Evolutionary conservation across 2,888 invertebrate genomes (phyloP), one percentile per base, ranked within the genome.

Genomic region (Dorcus hopei): DNA sequence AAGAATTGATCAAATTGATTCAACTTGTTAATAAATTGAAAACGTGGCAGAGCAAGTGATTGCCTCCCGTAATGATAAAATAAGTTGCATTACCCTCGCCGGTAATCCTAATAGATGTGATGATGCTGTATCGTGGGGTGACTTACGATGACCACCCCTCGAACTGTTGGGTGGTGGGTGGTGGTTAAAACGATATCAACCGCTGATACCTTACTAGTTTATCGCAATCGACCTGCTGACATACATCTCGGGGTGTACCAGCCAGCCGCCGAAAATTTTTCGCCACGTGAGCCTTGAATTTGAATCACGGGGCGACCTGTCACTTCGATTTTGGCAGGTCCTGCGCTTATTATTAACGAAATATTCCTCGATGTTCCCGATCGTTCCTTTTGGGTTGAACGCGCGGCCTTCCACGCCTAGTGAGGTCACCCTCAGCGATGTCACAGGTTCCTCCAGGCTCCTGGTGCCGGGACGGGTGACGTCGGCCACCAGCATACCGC

Each of bases 381-480:
- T 51, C 11, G 51, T 51, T 38, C 40, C 51, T 19, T 51, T 23
- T 9, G 23, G 23, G 9, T 3, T 45, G 16, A 40, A 51, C 39
- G 42, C 54, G 45, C 39, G 52, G 55, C 42, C 38, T 51, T 52
- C 53, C 9, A 42, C 50, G 40, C 40, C 52, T 14, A 57, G 55
- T 14, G 65, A 65, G 33, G 64, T 61, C 38, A 68, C 70, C 51
- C 61, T 68, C 7, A 64, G 71, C 61, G 71, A 70, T 52, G 69
- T 72, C 49, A 73, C 70, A 5, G 74, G 72, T 48, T 70, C 74
- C 49, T 67, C 71, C 3, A 68, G 73, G 54, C 66, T 77, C 19
- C 60, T 77, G 59, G 75, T 76, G 51, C 77, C 77, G 9, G 77
- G 77, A 57, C 70, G 74, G 61, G 76, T 77, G 33, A 74, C 72